Evolutionary conservation across 1,140 invertebrate genomes (phyloP).

Genomic region (Trichogramma pretiosum): DNA sequence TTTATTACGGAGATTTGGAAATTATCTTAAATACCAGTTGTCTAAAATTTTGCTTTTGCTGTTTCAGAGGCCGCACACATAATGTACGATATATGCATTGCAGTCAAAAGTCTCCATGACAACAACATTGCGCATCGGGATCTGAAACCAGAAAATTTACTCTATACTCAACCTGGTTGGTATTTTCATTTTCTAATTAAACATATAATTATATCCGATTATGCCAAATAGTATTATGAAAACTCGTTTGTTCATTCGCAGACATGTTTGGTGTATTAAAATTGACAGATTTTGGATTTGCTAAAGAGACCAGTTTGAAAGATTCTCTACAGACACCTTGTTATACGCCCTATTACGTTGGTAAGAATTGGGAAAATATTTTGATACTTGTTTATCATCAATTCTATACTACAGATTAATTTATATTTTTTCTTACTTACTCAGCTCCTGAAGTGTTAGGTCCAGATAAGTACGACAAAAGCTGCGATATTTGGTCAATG

Average conservation of each 20-base stretch:
- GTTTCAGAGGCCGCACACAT: constrained; percentile 78
- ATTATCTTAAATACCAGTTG: background rate
- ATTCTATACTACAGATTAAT: background rate
- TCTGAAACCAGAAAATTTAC: constrained; percentile 86
- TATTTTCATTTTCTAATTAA: no score
- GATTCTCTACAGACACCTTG: constrained; percentile 92
- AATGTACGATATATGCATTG: constrained; percentile 92
- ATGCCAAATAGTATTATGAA: background rate
- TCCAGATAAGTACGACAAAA: constrained; percentile 96
- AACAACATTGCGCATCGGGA: constrained; percentile 95
- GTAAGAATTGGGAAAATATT: no score
- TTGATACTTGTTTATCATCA: background rate
- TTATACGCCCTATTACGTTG: constrained; percentile 98
- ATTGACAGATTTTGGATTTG: constrained; percentile 99
- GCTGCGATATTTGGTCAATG: constrained; percentile 97
- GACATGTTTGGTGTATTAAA: constrained; percentile 74
- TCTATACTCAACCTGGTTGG: constrained; percentile 69
- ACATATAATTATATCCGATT: no score
- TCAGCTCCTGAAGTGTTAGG: constrained; percentile 91
- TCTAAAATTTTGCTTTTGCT: constrained; percentile 1
- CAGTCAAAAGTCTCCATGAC: constrained; percentile 90
- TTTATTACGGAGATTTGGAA: no score
- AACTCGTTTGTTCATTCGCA: constrained; percentile 24
- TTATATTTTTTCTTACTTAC: constrained; percentile 1
- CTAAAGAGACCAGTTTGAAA: constrained; percentile 85